phyloP scores from a whole-genome alignment of 2,797 vertebrate genomes.

The Novumbra hubbsi region DNA sequence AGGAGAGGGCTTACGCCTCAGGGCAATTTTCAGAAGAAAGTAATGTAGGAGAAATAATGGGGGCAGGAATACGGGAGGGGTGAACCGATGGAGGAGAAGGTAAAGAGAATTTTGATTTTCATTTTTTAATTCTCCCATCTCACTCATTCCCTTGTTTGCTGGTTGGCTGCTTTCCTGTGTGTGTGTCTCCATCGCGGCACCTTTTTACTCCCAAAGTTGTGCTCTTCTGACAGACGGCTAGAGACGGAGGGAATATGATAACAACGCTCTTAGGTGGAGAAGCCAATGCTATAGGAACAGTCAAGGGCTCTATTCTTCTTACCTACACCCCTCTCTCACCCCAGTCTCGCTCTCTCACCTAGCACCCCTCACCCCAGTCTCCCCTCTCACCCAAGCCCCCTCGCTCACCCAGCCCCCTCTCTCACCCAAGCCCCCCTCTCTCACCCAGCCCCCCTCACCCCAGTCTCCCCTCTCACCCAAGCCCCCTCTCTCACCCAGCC shows the following conservation, averaged over 20 bases:
- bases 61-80: conserved; percentile 58
- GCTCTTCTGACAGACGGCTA: conserved; percentile 20
- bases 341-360: neutral
- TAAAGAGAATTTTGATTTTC: conserved; percentile 65
- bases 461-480: no score
- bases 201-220: conserved; percentile 37
- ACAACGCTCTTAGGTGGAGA: conserved; percentile 59
- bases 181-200: conserved; percentile 5
- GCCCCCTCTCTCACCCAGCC: no score
- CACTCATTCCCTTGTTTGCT: conserved; percentile 9
- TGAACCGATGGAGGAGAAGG: conserved; percentile 47
- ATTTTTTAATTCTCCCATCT: conserved; percentile 44
- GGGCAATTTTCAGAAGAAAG: conserved; percentile 75
- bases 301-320: conserved; percentile 27
- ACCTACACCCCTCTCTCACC: neutral
- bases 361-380: neutral
- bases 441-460: neutral
- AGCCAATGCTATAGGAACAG: conserved; percentile 34
- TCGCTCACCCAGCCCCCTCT: neutral
- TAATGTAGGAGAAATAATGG: conserved; percentile 68
- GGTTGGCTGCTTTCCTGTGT: conserved; percentile 27
- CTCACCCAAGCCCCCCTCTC: neutral
- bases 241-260: conserved; percentile 51
- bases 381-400: no score
- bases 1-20: conserved; percentile 76